A percentile compares a stretch with the other conserved stretches of the same genome.
phyloP scores from a whole-genome alignment of 2,888 invertebrate species.

The Octodonta nipae region DNA sequence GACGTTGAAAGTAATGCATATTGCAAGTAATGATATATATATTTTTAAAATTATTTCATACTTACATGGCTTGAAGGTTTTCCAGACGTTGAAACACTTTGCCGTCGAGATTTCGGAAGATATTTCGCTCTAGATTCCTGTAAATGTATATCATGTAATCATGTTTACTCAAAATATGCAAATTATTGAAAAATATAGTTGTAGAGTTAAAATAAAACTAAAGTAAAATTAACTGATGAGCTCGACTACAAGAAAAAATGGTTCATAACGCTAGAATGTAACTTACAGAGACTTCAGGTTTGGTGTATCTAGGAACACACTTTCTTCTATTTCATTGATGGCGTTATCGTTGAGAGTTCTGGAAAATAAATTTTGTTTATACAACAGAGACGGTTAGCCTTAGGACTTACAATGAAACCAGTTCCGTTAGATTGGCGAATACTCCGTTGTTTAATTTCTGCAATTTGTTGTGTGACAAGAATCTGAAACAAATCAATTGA shows the following conservation, averaged over 20 bases:
- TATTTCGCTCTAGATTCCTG: constrained; percentile 28
- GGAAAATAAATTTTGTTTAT: too few species aligned
- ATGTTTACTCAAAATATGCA: too few species aligned
- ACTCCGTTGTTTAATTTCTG: constrained; percentile 32
- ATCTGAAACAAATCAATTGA: too few species aligned
- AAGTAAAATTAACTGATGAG: too few species aligned
- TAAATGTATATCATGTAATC: too few species aligned
- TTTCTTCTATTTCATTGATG: constrained; percentile 33
- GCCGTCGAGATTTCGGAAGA: constrained; percentile 32
- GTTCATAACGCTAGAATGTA: too few species aligned
- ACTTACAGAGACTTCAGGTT: constrained; percentile 38
- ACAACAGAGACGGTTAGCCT: too few species aligned
- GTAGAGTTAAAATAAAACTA: too few species aligned
- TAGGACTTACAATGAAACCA: constrained; percentile 38
- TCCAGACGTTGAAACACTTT: constrained; percentile 32
- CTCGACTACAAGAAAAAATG: too few species aligned
- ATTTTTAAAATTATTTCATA: constrained; percentile 3
- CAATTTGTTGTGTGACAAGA: constrained; percentile 39
- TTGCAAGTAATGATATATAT: neutral
- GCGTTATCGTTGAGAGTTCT: constrained; percentile 39
- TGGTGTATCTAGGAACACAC: constrained; percentile 33
- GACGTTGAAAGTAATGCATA: too few species aligned
- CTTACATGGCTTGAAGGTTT: constrained; percentile 39
- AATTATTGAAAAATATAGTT: too few species aligned
- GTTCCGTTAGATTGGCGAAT: constrained; percentile 36